These are phyloP conservation scores for Nomada ferruginata DNA, from an alignment of 2,888 invertebrate species.

Conservation along the genomic window DNA sequence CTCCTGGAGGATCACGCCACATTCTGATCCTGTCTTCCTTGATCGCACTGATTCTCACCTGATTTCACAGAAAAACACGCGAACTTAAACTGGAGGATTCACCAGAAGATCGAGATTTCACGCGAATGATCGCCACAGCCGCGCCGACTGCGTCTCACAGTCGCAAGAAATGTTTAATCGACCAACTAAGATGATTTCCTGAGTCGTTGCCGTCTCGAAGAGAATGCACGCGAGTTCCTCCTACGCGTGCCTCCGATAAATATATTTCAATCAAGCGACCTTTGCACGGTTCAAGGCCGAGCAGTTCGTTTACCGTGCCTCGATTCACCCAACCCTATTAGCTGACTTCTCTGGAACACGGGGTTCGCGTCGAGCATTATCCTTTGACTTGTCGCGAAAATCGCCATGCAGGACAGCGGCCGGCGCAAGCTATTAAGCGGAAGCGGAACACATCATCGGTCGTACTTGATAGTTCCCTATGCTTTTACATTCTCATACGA, in stretches of 20 bases:
- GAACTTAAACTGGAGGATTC: conserved; percentile 38
- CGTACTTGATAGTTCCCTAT: conserved; percentile 51
- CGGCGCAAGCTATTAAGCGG: conserved; percentile 20
- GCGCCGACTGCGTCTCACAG: too few species aligned
- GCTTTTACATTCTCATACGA: conserved; percentile 56
- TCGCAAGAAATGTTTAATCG: neutral
- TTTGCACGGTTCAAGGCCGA: conserved; percentile 54
- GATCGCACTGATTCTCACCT: conserved; percentile 72
- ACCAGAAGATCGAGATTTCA: neutral
- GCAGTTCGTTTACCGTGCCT: conserved; percentile 3
- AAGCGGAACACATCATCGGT: conserved; percentile 50
- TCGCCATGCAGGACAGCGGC: conserved; percentile 26
- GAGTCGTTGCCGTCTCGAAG: neutral
- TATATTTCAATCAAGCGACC: conserved; percentile 35
- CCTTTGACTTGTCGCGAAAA: neutral
- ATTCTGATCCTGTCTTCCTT: conserved; percentile 73
- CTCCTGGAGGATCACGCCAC: conserved; percentile 81
- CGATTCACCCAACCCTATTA: neutral
- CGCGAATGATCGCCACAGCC: conserved; percentile 35
- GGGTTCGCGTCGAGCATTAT: neutral
- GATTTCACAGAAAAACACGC: conserved; percentile 66
- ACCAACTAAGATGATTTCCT: neutral
- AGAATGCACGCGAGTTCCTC: conserved; percentile 19
- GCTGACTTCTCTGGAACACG: neutral
- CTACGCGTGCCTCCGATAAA: conserved; percentile 15